Conservation (phyloP, 2,888 invertebrate species). For the Himalopsyche anomala region DNA sequence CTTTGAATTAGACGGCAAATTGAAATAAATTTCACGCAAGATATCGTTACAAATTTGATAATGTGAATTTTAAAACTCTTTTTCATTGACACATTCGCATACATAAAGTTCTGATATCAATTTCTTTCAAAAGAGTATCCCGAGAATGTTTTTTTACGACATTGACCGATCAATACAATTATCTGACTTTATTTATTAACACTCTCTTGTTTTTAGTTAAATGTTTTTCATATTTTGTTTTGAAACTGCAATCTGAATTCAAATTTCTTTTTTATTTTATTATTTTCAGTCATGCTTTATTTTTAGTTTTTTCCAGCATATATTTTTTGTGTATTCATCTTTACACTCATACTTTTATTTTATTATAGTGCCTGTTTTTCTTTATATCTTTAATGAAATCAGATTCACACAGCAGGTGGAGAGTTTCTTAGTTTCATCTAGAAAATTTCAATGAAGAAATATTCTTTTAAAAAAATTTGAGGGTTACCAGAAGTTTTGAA, state of each 20-base stretch:
- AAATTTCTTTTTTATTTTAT: slow-evolving; percentile 22
- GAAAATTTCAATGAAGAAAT: not conserved
- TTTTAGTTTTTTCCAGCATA: slow-evolving; percentile 1
- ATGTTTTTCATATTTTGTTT: not conserved
- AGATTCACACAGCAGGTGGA: not conserved
- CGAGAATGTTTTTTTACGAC: not conserved
- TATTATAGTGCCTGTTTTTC: slow-evolving; percentile 11
- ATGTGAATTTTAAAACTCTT: not conserved
- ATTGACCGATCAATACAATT: not conserved
- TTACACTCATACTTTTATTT: not conserved
- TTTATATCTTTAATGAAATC: slow-evolving; percentile 4
- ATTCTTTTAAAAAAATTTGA: no score
- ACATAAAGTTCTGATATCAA: not conserved
- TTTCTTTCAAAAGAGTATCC: not conserved
- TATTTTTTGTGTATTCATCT: not conserved
- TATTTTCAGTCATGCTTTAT: not conserved
- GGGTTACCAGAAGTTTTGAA: not conserved
- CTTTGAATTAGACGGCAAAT: not conserved
- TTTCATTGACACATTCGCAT: not conserved
- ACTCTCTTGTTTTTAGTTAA: not conserved
- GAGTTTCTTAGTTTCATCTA: not conserved
- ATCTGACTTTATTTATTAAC: not conserved
- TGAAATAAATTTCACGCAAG: not conserved
- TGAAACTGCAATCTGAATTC: not conserved
- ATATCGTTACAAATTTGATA: no score